Evolutionary conservation across 2,113 vertebrate species (phyloP), one percentile per base, ranked within the genome.

Genomic region (Microcebus jonahi): DNA sequence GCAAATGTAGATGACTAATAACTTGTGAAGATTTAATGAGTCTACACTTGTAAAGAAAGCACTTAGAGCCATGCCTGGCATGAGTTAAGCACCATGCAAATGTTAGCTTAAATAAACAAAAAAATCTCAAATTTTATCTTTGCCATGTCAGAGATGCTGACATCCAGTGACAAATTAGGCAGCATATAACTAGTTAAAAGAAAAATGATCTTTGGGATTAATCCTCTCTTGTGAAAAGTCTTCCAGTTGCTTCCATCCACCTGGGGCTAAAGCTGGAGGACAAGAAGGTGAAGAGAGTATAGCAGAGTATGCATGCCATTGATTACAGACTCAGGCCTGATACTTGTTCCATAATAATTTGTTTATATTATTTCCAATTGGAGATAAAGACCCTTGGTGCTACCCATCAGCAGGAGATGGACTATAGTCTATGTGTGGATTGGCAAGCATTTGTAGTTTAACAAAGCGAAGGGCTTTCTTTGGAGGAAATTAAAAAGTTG

Each of bases 81-180:
- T n/a, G 2, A 17, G 50, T 36, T 63, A 96, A 82, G 10, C 7
- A 84, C 31, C 34, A 45, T 11, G 17, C 6, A 59, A 95, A 8
- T 61, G 23, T 95, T 89, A 31, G 21, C 27, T 93, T 86, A 83
- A 79, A 63, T 48, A 88, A 75, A 79, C 27, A 61, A 79, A 92
- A 63, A 75, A 67, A n/a, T 65, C 39, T 89, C 25, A 63, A 13
- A 36, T 92, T 84, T 89, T 89, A 18, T 76, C 63, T 83, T 95
- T 89, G 90, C 63, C 42, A 8, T 59, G 6, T 76, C 23, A 57
- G 45, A 89, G 68, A 65, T 45, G 61, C 57, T 23, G 88, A 25
- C 1, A 39, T 48, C 6, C 42, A 36, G 73, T 76, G 42, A 42
- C 31, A 39, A 8, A 29, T 71, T 77, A 59, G 95, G 17, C 31